These are phyloP conservation scores for Cantharis lateralis DNA, from an alignment of 2,888 invertebrate genomes.

Conservation along the genomic window DNA sequence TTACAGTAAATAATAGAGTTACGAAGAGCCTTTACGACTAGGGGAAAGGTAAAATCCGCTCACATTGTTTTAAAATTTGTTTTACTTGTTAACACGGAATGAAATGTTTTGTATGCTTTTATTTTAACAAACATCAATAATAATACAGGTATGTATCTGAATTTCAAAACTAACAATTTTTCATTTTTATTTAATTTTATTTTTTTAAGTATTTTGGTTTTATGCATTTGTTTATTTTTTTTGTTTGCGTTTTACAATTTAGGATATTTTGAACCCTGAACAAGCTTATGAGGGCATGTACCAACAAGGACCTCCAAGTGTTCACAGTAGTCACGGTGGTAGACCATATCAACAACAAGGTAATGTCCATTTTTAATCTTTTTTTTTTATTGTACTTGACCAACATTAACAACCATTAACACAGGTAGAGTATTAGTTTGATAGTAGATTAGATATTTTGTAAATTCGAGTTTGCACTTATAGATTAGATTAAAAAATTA, in stretches of 20 bases:
- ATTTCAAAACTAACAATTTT: background rate
- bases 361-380: constrained; percentile 52
- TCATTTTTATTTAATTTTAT: background rate
- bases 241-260: constrained; percentile 56
- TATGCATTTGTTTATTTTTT: constrained; percentile 38
- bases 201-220: constrained; percentile 9
- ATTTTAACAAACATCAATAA: background rate
- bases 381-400: background rate
- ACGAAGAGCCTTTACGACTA: background rate
- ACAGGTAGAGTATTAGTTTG: constrained; percentile 17
- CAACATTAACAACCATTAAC: constrained; percentile 15
- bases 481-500: background rate
- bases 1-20: too few species aligned
- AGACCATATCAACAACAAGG: constrained; percentile 85
- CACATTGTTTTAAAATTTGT: background rate
- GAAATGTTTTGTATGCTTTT: background rate
- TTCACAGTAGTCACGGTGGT: constrained; percentile 79
- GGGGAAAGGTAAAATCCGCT: fast-evolving
- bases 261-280: constrained; percentile 91
- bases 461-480: background rate
- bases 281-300: constrained; percentile 93
- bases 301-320: constrained; percentile 87
- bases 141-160: background rate
- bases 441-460: background rate
- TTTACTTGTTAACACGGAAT: background rate